Conservation (phyloP, 2,113 vertebrate species). For the Esox niger region DNA sequence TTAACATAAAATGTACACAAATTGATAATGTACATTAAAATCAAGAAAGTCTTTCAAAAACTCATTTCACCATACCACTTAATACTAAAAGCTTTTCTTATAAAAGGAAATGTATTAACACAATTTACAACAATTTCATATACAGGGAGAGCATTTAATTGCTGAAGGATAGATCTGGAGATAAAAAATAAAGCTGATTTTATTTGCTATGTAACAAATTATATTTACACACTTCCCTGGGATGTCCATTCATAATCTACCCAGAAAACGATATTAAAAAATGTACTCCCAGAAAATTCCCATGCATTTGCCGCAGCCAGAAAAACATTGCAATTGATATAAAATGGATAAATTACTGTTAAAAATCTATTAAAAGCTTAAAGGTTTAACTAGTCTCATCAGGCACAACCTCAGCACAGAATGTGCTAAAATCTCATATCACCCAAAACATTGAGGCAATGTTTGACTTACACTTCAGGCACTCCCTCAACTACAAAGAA, state of each 20-base stretch:
- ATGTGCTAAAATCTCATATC: neutral
- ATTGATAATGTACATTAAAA: slow-evolving; percentile 65
- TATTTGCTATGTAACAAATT: slow-evolving; percentile 15
- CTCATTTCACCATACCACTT: slow-evolving; percentile 66
- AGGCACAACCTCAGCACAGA: neutral
- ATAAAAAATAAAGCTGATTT: neutral
- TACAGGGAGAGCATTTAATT: slow-evolving; percentile 60
- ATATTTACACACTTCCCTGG: slow-evolving; percentile 44
- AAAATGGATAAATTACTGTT: neutral
- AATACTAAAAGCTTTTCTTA: slow-evolving; percentile 61
- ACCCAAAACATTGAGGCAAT: neutral
- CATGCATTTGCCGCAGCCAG: no score
- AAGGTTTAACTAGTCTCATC: neutral
- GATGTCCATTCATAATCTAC: slow-evolving; percentile 26
- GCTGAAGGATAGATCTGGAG: slow-evolving; percentile 34
- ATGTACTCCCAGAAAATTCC: neutral
- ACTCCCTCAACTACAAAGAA: slow-evolving; percentile 21
- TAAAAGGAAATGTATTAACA: slow-evolving; percentile 71
- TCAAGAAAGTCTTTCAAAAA: slow-evolving; percentile 55
- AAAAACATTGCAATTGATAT: neutral
- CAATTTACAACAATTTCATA: slow-evolving; percentile 68
- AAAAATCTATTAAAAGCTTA: slow-evolving; percentile 3
- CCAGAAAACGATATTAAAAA: slow-evolving; percentile 24
- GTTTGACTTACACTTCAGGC: slow-evolving; percentile 11
- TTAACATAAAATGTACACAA: slow-evolving; percentile 59